Conservation (phyloP, 2,797 vertebrate genomes). For the Neosilurus hyrtlii region DNA sequence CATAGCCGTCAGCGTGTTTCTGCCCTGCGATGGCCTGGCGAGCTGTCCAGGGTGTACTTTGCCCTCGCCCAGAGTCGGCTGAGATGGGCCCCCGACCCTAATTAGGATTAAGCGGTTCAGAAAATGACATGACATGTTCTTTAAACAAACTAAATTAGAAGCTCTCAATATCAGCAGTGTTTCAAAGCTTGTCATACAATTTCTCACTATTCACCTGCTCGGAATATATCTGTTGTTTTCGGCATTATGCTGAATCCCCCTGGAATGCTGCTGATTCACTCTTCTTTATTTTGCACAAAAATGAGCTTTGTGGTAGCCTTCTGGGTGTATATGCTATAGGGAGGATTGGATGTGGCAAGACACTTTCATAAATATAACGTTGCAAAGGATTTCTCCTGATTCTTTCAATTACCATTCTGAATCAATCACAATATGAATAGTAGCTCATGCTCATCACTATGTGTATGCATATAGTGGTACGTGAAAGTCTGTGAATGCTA, state of each 20-base stretch:
- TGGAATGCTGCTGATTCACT: constrained; percentile 12
- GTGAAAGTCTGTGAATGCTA: too few species aligned
- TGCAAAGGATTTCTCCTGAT: neutral
- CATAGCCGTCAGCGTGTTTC: too few species aligned
- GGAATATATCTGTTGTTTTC: neutral
- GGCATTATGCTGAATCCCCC: neutral
- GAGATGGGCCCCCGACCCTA: too few species aligned
- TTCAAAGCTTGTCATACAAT: neutral
- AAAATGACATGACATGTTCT: neutral
- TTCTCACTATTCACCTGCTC: neutral
- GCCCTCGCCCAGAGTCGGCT: too few species aligned
- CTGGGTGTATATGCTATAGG: neutral
- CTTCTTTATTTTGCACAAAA: neutral
- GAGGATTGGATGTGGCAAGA: neutral
- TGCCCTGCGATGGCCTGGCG: too few species aligned
- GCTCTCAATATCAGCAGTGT: neutral
- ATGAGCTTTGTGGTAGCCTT: neutral
- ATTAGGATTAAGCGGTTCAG: too few species aligned
- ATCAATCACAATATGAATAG: neutral
- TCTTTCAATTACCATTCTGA: neutral
- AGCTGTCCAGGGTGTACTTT: too few species aligned
- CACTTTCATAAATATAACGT: neutral
- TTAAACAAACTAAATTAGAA: neutral
- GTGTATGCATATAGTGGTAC: neutral
- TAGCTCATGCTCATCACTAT: neutral